Evolutionary conservation across 1,140 invertebrate genomes (phyloP), one percentile per base, ranked within the genome.

Genomic region (Listronotus oregonensis): DNA sequence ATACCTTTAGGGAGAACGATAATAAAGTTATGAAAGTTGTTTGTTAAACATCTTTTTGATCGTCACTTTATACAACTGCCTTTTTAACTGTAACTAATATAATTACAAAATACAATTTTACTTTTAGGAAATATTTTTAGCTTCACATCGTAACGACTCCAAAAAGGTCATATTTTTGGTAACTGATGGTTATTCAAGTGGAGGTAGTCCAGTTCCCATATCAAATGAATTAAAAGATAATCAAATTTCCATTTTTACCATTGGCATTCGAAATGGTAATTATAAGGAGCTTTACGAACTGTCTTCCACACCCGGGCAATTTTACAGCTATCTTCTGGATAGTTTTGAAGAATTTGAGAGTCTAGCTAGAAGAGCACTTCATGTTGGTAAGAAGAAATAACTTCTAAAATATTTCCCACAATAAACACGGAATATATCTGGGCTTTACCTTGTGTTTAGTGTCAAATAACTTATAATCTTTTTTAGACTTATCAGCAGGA

Each of bases 171-270:
- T 90, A 5, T 89, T 90, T 70, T 75, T 91, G 0, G 84, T 91
- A 49, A 90, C 89, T 2, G 89, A 90, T 74, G 89, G 89, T 8
- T 91, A 87, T 73, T 90, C 88, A 17, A 91, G 89, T 74, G 88
- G 87, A 0, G 88, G 87, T 0, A 85, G 90, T 79, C 89, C 89
- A 0, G 73, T 84, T 39, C 83, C 85, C 6, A 79, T 83, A 1
- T 86, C 88, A 0, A 77, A 80, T 37, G 71, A 80, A 12, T 74
- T 90, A 1, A 83, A 85, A 64, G 70, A 81, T 17, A 60, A 80
- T 6, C 84, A 85, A 6, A 82, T 84, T 2, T 80, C 76, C 1
- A 84, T 91, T 49, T 89, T 90, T 68, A 90, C 89, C 1, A 77
- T 78, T 27, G 89, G 89, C 7, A 89, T 90, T 42, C 77, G 81